Conservation (phyloP, 2,113 vertebrate species). For the human (Homo sapiens) region GRCh38 chr17:12076501-12077000, state of each 20-base stretch:
- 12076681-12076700: neutral
- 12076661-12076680: neutral
- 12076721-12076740: neutral
- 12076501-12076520: neutral
- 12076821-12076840: neutral
- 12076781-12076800: neutral
- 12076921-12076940: slow-evolving; percentile 89
- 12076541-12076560: neutral
- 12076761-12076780: neutral
- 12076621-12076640: neutral
- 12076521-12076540: neutral
- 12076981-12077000: slow-evolving; percentile 84
- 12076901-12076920: slow-evolving; percentile 90
- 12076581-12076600: neutral
- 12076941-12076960: slow-evolving; percentile 86
- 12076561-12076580: neutral
- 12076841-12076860: no score
- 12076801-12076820: neutral
- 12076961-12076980: slow-evolving; percentile 87
- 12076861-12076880: no score
- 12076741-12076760: neutral
- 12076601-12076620: neutral
- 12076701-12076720: neutral
- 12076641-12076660: neutral
- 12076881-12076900: slow-evolving; percentile 58